Base-by-base conservation (phyloP, 2,888 invertebrate species). In the Lasioglossum leucozonium region DNA sequence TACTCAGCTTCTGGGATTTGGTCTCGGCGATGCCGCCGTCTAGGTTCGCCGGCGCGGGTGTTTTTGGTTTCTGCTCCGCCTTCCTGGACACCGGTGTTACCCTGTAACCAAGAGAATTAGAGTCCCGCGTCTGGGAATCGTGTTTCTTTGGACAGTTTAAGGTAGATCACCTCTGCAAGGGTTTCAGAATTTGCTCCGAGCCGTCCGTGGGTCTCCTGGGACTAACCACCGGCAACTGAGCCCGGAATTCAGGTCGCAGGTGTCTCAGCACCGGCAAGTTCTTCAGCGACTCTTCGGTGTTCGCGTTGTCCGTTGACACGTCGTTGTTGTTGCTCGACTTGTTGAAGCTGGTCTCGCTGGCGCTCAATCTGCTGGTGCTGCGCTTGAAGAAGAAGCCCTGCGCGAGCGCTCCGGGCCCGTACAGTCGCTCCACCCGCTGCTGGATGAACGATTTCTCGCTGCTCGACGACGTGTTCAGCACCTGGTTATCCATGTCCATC, bases 321-420 rank as follows among this genome's bases (percentile, higher is more conserved):
- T 93, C 90, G 87, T 87, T 95, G 92, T 92, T 93, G 82, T 95
- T 94, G 55, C 95, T 95, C 37, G 94, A 93, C 80, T 93, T 94
- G 82, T 93, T 92, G 73, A 92, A 88, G 77, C 90, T 92, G 77
- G 67, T 91, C 30, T 93, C 91, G 81, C 91, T 87, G 40, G 76
- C 76, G 91, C 95, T 89, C 93, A 95, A 89, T 95, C 95, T 91
- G 75, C 86, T 91, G 40, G 90, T 87, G 87, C 93, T 91, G 47
- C 95, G 94, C 81, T 95, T 95, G 87, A 93, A 94, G 94, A 98
- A 97, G 94, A 98, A 98, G 0, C 98, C 98, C 94, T 98, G 98
- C 1, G 98, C 98, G 51, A 98, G 94, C 2, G 98, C 98, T 6
- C 98, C 98, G 6, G 98, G 98, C 0, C 98, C 98, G 93, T 98